These are phyloP conservation scores for Ruditapes philippinarum DNA, from an alignment of 1,140 invertebrate species.

Conservation along the genomic window DNA sequence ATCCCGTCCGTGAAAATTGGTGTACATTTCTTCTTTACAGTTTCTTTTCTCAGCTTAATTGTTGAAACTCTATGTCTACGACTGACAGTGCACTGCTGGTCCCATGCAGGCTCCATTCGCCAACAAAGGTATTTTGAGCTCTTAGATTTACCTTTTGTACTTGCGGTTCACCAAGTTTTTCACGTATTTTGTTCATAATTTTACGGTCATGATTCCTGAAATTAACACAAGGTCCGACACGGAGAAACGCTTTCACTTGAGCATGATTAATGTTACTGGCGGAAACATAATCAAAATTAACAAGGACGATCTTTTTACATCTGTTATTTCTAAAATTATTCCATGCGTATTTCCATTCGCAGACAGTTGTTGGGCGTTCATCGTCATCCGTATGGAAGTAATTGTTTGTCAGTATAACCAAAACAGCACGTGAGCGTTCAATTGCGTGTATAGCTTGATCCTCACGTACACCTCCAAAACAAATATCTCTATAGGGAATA, in stretches of 20 bases:
- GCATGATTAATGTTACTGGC: not conserved
- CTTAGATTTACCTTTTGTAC: too few species aligned
- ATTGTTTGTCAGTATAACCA: constrained; percentile 37
- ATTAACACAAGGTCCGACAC: constrained; percentile 3
- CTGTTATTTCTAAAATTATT: not conserved
- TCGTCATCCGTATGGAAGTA: not conserved
- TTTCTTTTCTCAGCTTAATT: too few species aligned
- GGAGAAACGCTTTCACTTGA: constrained; percentile 33
- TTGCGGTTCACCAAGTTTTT: not conserved
- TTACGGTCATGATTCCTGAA: not conserved
- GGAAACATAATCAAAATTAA: constrained; percentile 41
- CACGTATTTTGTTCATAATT: not conserved
- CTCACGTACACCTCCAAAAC: constrained; percentile 15
- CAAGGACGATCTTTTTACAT: constrained; percentile 15
- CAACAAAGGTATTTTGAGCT: too few species aligned
- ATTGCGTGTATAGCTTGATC: not conserved
- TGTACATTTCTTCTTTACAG: too few species aligned
- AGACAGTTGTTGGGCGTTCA: not conserved
- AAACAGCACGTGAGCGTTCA: not conserved
- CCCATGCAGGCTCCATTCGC: too few species aligned
- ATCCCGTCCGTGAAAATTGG: too few species aligned
- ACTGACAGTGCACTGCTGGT: too few species aligned
- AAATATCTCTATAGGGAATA: constrained; percentile 21
- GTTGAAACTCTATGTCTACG: too few species aligned
- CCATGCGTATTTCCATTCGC: constrained; percentile 52